phyloP scores from a whole-genome alignment of 1,140 invertebrate species.

The Samia ricini region DNA sequence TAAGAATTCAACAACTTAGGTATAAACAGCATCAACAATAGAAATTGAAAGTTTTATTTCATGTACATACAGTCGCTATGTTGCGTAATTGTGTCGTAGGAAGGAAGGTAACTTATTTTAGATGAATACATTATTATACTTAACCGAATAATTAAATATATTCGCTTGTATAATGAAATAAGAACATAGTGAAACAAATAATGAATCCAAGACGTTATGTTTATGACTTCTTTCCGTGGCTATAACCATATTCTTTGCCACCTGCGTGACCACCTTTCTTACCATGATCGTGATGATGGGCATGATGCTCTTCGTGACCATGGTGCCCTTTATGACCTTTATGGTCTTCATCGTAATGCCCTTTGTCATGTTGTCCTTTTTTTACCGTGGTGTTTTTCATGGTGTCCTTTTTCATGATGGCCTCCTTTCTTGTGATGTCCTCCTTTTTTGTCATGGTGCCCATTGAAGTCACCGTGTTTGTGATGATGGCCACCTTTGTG shows the following conservation, averaged over 20 bases:
- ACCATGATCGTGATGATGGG: constrained; percentile 81
- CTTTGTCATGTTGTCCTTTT: constrained; percentile 86
- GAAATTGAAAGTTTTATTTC: background rate
- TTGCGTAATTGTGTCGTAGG: background rate
- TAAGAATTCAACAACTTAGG: background rate
- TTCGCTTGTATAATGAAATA: constrained; percentile 9
- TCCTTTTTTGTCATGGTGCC: constrained; percentile 83
- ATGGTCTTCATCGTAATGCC: constrained; percentile 81
- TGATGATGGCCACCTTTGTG: constrained; percentile 86
- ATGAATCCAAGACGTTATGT: background rate
- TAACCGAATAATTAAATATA: background rate
- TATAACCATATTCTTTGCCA: constrained; percentile 82
- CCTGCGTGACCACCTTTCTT: constrained; percentile 82
- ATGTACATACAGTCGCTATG: background rate
- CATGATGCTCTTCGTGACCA: constrained; percentile 82
- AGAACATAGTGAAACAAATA: constrained; percentile 27
- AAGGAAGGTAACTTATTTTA: background rate
- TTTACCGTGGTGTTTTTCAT: constrained; percentile 85
- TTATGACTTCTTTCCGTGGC: constrained; percentile 72
- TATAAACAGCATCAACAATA: background rate
- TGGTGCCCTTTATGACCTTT: constrained; percentile 81
- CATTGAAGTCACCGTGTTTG: constrained; percentile 83
- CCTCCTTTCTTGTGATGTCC: constrained; percentile 85
- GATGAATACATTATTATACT: background rate
- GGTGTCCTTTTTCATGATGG: constrained; percentile 83